These are phyloP conservation scores for Cygnus atratus DNA, from an alignment of 2,113 vertebrate species.

Conservation along the genomic window DNA sequence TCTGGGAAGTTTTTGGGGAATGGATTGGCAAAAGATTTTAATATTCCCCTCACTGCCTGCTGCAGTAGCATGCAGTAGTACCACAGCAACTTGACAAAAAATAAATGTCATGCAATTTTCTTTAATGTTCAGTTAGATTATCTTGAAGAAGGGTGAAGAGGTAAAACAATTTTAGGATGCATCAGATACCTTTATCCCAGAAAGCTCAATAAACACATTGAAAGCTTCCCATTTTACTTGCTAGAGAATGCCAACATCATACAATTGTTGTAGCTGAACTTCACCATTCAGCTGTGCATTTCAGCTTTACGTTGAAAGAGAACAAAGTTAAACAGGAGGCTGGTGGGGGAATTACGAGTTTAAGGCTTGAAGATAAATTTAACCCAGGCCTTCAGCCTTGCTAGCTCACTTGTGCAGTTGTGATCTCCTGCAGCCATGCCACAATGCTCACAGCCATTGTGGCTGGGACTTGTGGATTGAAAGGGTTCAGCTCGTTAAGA, in stretches of 20 bases:
- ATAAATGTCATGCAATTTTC: neutral
- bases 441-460: neutral
- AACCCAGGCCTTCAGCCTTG: neutral
- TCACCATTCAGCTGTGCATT: neutral
- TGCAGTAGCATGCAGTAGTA: neutral
- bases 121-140: neutral
- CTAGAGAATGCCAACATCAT: neutral
- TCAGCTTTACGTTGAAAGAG: neutral
- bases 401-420: neutral
- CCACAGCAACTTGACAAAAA: neutral
- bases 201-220: neutral
- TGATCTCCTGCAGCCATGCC: neutral
- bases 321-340: neutral
- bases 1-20: neutral
- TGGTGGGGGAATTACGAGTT: neutral
- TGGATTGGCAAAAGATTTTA: neutral
- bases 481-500: slow-evolving; percentile 6
- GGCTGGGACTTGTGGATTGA: neutral
- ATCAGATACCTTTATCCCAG: neutral
- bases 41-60: neutral
- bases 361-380: neutral
- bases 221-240: neutral
- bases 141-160: neutral
- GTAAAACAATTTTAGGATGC: neutral
- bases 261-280: neutral